Percentiles rank a stretch among this genome's conserved stretches.
Conservation (phyloP, 2,797 vertebrate genomes). For the Darevskia nairensis region DNA sequence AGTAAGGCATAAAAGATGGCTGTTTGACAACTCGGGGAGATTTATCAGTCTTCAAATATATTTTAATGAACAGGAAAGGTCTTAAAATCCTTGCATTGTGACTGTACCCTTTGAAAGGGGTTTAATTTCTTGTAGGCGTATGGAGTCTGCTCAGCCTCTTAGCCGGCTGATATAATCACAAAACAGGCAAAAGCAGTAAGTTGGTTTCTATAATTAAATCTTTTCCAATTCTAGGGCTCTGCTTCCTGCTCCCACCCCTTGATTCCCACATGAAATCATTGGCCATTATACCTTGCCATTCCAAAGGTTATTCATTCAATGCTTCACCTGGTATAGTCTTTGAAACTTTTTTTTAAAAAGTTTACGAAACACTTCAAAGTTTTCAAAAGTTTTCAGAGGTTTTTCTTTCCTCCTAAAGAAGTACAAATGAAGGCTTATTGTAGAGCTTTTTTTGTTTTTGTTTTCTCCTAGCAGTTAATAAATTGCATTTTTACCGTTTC, state of each 20-base stretch:
- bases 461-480: slow-evolving; percentile 73
- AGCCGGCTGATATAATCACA: slow-evolving; percentile 46
- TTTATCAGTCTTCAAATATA: slow-evolving; percentile 70
- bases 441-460: slow-evolving; percentile 64
- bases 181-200: neutral
- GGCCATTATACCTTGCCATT: slow-evolving; percentile 52
- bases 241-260: slow-evolving; percentile 50
- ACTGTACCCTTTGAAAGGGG: slow-evolving; percentile 57
- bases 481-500: slow-evolving; percentile 71
- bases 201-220: slow-evolving; percentile 50
- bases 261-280: slow-evolving; percentile 61
- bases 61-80: slow-evolving; percentile 71
- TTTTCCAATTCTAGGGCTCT: slow-evolving; percentile 49
- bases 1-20: slow-evolving; percentile 71
- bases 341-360: slow-evolving; percentile 67
- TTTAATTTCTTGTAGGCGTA: slow-evolving; percentile 56
- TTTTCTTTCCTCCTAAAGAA: slow-evolving; percentile 50
- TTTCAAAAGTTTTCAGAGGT: slow-evolving; percentile 52
- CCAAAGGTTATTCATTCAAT: slow-evolving; percentile 49
- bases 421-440: slow-evolving; percentile 69
- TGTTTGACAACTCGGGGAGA: slow-evolving; percentile 64
- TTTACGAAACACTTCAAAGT: slow-evolving; percentile 71
- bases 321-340: slow-evolving; percentile 60
- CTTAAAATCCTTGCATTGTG: slow-evolving; percentile 55
- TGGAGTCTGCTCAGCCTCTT: slow-evolving; percentile 30